Base-by-base conservation (phyloP, 2,888 invertebrate species). In the Amorpha juglandis region DNA sequence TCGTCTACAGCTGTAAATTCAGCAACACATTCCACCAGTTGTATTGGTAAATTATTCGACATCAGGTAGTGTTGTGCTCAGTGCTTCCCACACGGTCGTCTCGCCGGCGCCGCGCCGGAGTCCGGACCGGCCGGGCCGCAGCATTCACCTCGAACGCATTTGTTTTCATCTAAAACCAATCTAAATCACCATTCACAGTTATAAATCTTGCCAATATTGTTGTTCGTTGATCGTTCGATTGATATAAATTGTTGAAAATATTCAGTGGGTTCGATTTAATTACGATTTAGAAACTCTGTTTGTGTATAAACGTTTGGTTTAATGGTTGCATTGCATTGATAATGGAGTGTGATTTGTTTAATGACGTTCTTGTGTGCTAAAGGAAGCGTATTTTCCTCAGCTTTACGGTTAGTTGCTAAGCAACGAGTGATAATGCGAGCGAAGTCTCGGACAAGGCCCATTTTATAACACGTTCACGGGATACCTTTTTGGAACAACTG, bases 11-110 rank as follows among this genome's bases (percentile, higher is more conserved):
- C 35, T 38, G 42, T 42, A 38, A 12, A 42, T 58, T 58, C 42
- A 58, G 58, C 58, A 42, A 21, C 16, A 16, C 38, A 58, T 81
- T 82, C 86, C 67, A 68, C 64, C 50, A 64, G 27, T 27, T 70
- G 69, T 68, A 42, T 58, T 58, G 42, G 58, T 58, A 58, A 51
- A 63, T 51, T 38, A 63, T 65, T 38, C 58, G 4, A 48, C 48
- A 38, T 47, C 64, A 50, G 64, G 64, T 50, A 35, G 62, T 50
- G 12, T 42, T 14, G 38, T 38, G 27, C 27, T 3, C 27, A 27
- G 27, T 27, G 45, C 79, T 74, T 78, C 78, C 78, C 78, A 78
- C 78, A 73, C 75, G 65, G 45, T 69, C 78, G 78, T 69, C 79
- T 63, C 12, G 52, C 6, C 64, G 69, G 72, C 80, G 77, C 79